Evolutionary conservation across 2,113 vertebrate genomes (phyloP).

Genomic region (Zootoca vivipara): DNA sequence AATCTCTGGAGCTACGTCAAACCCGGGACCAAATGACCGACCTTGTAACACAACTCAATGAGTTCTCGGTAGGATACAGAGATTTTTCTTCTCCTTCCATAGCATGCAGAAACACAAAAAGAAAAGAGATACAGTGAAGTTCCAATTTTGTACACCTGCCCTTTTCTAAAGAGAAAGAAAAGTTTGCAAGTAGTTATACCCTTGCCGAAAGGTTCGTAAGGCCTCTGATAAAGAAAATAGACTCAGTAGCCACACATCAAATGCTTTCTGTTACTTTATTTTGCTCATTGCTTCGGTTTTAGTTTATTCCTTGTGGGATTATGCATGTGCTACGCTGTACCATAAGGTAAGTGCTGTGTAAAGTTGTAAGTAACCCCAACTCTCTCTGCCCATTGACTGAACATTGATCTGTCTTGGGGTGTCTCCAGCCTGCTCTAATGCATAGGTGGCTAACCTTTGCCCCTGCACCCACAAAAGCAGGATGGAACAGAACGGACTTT

Average conservation of each 20-base stretch:
- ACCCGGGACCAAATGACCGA: conserved; percentile 90
- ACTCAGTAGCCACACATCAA: background rate
- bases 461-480: no score
- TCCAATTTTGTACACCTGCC: background rate
- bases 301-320: background rate
- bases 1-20: conserved; percentile 91
- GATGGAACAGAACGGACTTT: no score
- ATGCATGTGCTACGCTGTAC: background rate
- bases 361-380: background rate
- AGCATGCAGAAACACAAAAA: no score
- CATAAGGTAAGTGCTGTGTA: background rate
- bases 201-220: background rate
- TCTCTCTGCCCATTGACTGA: background rate
- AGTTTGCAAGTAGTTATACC: background rate
- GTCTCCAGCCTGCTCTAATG: background rate
- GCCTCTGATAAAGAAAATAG: background rate
- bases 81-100: background rate
- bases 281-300: background rate
- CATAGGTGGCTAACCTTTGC: no score
- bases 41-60: conserved; percentile 86
- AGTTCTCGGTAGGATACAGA: conserved; percentile 81
- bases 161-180: background rate
- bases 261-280: background rate
- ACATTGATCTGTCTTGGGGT: background rate
- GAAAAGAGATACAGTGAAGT: conserved; percentile 23